Percentiles rank a stretch among this genome's conserved stretches.
Evolutionary conservation across 2,888 invertebrate species (phyloP).

Genomic region (Microctonus hyperodae): DNA sequence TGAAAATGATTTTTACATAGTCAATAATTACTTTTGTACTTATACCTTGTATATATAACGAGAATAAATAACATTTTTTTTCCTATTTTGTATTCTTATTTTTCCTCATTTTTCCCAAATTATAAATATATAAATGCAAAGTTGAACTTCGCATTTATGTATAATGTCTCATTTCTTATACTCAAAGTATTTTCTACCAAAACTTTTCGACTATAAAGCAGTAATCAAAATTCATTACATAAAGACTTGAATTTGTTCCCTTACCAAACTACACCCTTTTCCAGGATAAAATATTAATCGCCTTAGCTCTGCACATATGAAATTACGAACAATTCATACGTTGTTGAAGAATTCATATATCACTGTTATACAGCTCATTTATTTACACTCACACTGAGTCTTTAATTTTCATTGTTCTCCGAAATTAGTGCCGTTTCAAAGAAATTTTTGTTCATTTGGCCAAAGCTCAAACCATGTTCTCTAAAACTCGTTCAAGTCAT

Average conservation of each 20-base stretch:
- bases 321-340: neutral
- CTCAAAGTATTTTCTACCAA: slow-evolving; percentile 25
- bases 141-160: too few relatives aligned
- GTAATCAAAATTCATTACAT: neutral
- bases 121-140: too few relatives aligned
- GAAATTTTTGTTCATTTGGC: neutral
- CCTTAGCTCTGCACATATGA: neutral
- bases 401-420: neutral
- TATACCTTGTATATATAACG: too few relatives aligned
- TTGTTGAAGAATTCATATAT: neutral
- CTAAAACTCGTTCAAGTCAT: neutral
- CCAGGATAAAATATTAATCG: neutral
- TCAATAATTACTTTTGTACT: too few relatives aligned
- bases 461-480: neutral
- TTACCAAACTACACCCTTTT: slow-evolving; percentile 9
- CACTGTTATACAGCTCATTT: neutral
- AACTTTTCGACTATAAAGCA: neutral
- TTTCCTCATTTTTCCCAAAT: too few relatives aligned
- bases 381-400: neutral
- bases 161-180: too few relatives aligned
- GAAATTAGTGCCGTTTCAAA: neutral
- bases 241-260: slow-evolving; percentile 6
- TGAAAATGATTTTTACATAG: too few relatives aligned
- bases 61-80: too few relatives aligned
- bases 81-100: too few relatives aligned